phyloP scores from a whole-genome alignment of 2,888 invertebrate species.

The Drosophila paracracens region DNA sequence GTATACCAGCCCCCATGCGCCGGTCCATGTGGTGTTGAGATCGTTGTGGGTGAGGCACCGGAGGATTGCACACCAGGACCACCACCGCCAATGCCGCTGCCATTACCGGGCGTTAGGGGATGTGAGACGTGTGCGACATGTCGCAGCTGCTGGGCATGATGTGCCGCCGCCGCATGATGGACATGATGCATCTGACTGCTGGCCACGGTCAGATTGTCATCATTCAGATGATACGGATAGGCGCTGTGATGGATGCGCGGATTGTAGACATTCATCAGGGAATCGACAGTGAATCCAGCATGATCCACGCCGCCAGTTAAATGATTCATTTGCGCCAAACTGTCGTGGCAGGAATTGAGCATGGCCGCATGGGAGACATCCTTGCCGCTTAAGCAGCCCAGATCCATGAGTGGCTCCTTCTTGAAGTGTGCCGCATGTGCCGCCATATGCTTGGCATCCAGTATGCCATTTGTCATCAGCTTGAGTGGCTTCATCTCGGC shows the following conservation, averaged over 20 bases:
- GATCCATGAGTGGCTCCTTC: slow-evolving; percentile 85
- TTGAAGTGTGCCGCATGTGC: slow-evolving; percentile 84
- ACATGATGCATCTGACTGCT: slow-evolving; percentile 82
- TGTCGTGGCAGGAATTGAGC: slow-evolving; percentile 85
- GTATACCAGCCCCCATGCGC: slow-evolving; percentile 85
- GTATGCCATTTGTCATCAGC: slow-evolving; percentile 84
- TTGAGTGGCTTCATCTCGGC: slow-evolving; percentile 88
- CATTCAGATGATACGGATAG: slow-evolving; percentile 85
- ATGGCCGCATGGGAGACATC: slow-evolving; percentile 83
- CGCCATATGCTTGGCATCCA: slow-evolving; percentile 83
- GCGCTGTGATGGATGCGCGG: slow-evolving; percentile 84
- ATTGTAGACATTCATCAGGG: slow-evolving; percentile 85
- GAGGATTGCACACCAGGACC: slow-evolving; percentile 63
- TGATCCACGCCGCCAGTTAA: slow-evolving; percentile 84
- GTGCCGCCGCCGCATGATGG: slow-evolving; percentile 82
- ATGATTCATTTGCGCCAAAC: slow-evolving; percentile 85
- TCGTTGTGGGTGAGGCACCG: slow-evolving; percentile 81
- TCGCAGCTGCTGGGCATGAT: slow-evolving; percentile 78
- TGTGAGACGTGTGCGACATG: slow-evolving; percentile 80
- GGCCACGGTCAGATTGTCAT: slow-evolving; percentile 84
- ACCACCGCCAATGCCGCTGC: slow-evolving; percentile 48
- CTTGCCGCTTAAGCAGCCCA: slow-evolving; percentile 82
- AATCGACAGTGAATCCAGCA: slow-evolving; percentile 85
- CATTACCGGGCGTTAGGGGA: slow-evolving; percentile 73
- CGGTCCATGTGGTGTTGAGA: slow-evolving; percentile 83